A percentile compares a stretch with the other conserved stretches of the same genome.
phyloP scores from a whole-genome alignment of 1,140 invertebrate species.

The Eueides isabella region DNA sequence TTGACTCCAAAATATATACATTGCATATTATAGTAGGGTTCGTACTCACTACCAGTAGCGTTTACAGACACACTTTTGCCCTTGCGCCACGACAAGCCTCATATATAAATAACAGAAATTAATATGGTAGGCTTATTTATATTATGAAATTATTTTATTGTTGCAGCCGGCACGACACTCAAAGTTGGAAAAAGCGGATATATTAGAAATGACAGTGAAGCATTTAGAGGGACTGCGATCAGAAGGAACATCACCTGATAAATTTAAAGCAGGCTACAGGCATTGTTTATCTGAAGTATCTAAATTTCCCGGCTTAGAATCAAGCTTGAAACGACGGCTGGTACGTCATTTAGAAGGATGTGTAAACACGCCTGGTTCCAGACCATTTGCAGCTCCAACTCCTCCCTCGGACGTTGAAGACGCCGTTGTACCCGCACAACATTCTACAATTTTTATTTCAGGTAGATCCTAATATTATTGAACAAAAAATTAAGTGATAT shows the following conservation, averaged over 20 bases:
- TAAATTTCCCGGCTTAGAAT: slow-evolving; percentile 88
- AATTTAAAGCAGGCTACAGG: slow-evolving; percentile 93
- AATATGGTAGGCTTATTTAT: background rate
- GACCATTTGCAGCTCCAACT: slow-evolving; percentile 82
- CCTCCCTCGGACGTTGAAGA: slow-evolving; percentile 83
- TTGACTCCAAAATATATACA: too few relatives aligned
- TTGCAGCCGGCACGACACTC: slow-evolving; percentile 94
- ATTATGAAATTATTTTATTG: slow-evolving; percentile 33
- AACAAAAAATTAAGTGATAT: too few relatives aligned
- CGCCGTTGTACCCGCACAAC: slow-evolving; percentile 74
- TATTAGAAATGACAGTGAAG: slow-evolving; percentile 97
- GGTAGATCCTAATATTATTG: too few relatives aligned
- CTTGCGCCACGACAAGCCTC: too few relatives aligned
- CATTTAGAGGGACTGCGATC: slow-evolving; percentile 92
- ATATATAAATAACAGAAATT: background rate
- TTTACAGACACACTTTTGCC: too few relatives aligned
- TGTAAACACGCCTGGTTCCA: slow-evolving; percentile 77
- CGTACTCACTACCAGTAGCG: too few relatives aligned
- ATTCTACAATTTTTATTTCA: slow-evolving; percentile 75
- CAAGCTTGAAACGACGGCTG: slow-evolving; percentile 87
- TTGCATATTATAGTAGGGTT: too few relatives aligned
- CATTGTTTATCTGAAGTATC: slow-evolving; percentile 94
- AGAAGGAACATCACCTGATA: slow-evolving; percentile 90
- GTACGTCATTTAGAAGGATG: slow-evolving; percentile 88
- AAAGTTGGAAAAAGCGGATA: slow-evolving; percentile 98